Evolutionary conservation across 2,797 vertebrate species (phyloP).

Genomic region (Sebastes melanostomus): DNA sequence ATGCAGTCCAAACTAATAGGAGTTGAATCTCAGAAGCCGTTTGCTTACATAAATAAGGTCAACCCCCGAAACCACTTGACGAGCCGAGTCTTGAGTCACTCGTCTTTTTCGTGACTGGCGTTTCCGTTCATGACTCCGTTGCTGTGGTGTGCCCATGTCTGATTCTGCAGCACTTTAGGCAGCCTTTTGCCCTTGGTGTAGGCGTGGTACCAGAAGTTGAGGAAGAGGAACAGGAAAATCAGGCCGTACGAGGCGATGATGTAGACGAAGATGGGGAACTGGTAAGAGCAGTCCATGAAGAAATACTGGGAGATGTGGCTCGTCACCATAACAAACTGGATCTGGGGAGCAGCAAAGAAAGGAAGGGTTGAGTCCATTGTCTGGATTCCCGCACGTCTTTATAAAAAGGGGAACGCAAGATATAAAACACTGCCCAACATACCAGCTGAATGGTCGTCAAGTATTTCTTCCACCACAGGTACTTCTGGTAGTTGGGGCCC

Average conservation of each 20-base stretch:
- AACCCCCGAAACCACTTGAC: slow-evolving; percentile 12
- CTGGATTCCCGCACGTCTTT: background rate
- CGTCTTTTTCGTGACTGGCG: slow-evolving; percentile 68
- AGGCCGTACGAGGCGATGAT: slow-evolving; percentile 89
- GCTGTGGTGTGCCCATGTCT: slow-evolving; percentile 75
- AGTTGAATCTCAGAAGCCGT: slow-evolving; percentile 22
- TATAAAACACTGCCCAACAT: slow-evolving; percentile 52
- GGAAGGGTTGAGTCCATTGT: background rate
- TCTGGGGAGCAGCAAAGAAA: slow-evolving; percentile 69
- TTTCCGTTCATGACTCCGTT: slow-evolving; percentile 80
- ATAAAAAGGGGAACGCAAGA: background rate
- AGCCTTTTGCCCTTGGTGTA: slow-evolving; percentile 95
- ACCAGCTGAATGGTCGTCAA: slow-evolving; percentile 96
- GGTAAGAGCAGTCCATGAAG: slow-evolving; percentile 91
- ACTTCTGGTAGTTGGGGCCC: slow-evolving; percentile 93
- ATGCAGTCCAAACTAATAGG: slow-evolving; percentile 16
- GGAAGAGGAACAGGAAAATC: slow-evolving; percentile 92
- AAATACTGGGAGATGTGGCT: slow-evolving; percentile 92
- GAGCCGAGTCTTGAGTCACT: slow-evolving; percentile 51
- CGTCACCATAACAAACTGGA: slow-evolving; percentile 91
- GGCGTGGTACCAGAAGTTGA: slow-evolving; percentile 97
- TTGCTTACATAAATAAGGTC: slow-evolving; percentile 22
- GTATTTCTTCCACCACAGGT: slow-evolving; percentile 98
- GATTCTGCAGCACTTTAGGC: slow-evolving; percentile 86
- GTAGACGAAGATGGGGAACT: slow-evolving; percentile 92